Base-by-base conservation (phyloP, 2,888 invertebrate genomes). In the Polylopha cassiicola region DNA sequence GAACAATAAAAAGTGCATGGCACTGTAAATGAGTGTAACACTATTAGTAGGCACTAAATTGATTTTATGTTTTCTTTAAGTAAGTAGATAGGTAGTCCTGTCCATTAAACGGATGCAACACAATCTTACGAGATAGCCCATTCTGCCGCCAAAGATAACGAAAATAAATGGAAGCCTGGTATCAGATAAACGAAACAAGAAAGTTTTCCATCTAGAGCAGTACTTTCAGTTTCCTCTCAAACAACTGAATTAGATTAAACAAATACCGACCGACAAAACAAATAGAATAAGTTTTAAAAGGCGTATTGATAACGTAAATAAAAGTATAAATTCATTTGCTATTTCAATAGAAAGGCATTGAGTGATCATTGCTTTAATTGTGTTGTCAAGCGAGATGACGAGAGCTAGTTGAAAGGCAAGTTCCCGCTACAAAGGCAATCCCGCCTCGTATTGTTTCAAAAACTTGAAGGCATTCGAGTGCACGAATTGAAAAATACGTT, bases 371-470 rank as follows among this genome's bases (percentile, higher is more conserved):
- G 57, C 51, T 57, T n/a, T 69, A 65, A 73, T 70, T 69, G 65
- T 64, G 55, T 58, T 62, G 66, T 70, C 68, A 64, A 71, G 58
- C 46, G 54, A 53, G 54, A 60, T 51, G 61, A 62, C 38, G 48
- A 53, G 52, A 53, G 56, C 57, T 59, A 61, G 48, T 46, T 43
- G 33, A 58, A 48, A 53, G 53, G 55, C 53, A 59, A 59, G 58
- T 63, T 53, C 61, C n/a, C 58, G 48, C 50, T 39, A 50, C 55
- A 50, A 60, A 53, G 59, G 51, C 52, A 48, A 59, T 56, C 77
- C 77, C 76, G 78, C 76, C 73, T 76, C 63, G 73, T 62, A 65
- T 76, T 75, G 74, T 77, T 70, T 68, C 55, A 60, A 66, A 62
- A 70, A 58, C 60, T 68, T 67, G 66, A 51, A 61, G 65, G 51